phyloP scores from a whole-genome alignment of 2,113 vertebrate species.

The Saguinus imperator region DNA sequence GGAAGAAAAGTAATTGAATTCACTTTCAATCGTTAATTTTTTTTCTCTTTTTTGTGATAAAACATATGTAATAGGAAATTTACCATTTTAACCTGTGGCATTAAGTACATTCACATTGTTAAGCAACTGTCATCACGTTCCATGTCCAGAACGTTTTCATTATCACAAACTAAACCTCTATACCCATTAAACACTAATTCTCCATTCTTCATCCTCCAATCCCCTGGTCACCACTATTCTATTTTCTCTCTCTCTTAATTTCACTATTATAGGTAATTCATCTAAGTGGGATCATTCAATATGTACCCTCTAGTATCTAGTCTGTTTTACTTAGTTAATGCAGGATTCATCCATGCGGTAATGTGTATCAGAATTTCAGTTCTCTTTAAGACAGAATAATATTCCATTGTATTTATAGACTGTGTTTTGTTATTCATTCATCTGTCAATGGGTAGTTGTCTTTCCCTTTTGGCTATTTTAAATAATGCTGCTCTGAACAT shows the following conservation, averaged over 20 bases:
- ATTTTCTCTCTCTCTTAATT: neutral
- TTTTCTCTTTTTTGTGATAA: constrained; percentile 3
- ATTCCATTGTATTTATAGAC: neutral
- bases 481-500: neutral
- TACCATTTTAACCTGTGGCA: neutral
- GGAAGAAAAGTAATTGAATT: constrained; percentile 53
- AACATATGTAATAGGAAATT: constrained; percentile 11
- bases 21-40: neutral
- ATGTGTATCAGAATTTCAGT: neutral
- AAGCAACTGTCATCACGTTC: neutral
- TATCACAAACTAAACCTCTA: neutral
- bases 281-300: neutral
- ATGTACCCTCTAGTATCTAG: neutral
- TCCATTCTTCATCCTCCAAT: neutral
- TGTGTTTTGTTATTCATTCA: neutral
- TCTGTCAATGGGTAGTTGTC: neutral
- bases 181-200: neutral
- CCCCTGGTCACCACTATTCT: neutral
- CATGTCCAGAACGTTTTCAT: neutral
- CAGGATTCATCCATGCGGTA: neutral
- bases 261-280: neutral
- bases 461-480: neutral
- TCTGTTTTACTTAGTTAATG: neutral
- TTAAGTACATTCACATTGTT: neutral
- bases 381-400: neutral